phyloP scores from a whole-genome alignment of 2,797 vertebrate species.

The Falco rusticolus region DNA sequence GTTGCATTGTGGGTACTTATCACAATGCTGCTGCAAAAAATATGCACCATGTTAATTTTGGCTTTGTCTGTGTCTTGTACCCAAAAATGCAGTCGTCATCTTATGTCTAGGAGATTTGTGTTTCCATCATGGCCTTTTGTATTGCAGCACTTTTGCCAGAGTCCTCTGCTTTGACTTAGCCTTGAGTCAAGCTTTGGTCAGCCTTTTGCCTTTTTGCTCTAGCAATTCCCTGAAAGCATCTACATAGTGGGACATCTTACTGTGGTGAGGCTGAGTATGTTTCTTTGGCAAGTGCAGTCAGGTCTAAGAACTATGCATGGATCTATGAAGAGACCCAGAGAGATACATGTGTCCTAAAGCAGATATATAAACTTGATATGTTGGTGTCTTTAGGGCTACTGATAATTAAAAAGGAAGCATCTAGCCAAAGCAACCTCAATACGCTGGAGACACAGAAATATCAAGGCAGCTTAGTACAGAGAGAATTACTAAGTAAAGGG shows the following conservation, averaged over 20 bases:
- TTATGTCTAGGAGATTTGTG: not conserved
- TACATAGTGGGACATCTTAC: fast-evolving
- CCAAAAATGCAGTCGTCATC: not conserved
- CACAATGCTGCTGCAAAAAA: not conserved
- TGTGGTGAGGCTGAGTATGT: not conserved
- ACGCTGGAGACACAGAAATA: not conserved
- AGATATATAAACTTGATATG: not conserved
- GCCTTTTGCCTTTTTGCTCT: not conserved
- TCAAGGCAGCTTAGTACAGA: not conserved
- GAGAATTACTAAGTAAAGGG: not conserved
- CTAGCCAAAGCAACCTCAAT: not conserved
- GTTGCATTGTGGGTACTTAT: not conserved
- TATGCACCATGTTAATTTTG: not conserved
- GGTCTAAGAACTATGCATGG: not conserved
- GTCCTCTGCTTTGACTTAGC: not conserved
- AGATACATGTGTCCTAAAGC: not conserved
- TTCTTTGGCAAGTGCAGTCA: not conserved
- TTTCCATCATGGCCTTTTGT: not conserved
- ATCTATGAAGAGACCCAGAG: not conserved
- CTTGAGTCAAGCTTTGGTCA: not conserved
- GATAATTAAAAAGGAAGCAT: not conserved
- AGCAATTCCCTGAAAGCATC: not conserved
- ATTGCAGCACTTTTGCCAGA: not conserved
- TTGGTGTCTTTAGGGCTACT: not conserved
- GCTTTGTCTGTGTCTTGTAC: not conserved